Base-by-base conservation (phyloP, 2,888 invertebrate genomes). In the Epinotia nisella region DNA sequence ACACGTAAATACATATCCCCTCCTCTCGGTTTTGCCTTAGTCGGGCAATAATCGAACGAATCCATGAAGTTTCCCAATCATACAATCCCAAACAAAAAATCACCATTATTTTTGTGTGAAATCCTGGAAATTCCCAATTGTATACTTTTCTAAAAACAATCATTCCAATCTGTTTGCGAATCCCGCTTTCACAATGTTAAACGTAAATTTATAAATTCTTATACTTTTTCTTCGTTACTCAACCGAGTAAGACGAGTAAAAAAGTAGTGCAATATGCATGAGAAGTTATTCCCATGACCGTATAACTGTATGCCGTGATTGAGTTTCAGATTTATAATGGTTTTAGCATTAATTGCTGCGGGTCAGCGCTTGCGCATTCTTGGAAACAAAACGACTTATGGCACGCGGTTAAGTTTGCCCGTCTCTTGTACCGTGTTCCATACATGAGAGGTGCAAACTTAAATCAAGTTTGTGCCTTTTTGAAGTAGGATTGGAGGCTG, bases 121-220 rank as follows among this genome's bases (percentile, higher is more conserved):
- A n/a, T n/a, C n/a, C 45, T 5, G 2, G n/a, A 49, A 49, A 49
- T n/a, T n/a, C 49, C 5, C n/a, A 49, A 49, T 13, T 13, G 5
- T 15, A 49, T n/a, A 49, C 5, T 13, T 15, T 15, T 5, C 4
- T 15, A 5, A 45, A 45, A 7, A n/a, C 5, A n/a, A 35, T 35
- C 7, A 7, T 49, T 7, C 49, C 49, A n/a, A 49, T 1, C n/a
- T 49, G 49, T 49, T n/a, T 49, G 49, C 15, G 49, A 5, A n/a
- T 49, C n/a, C 49, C n/a, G 49, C 49, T 49, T 49, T 53, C 10
- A 53, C 19, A 53, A 53, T 17, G 19, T 19, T 60, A 29, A 58
- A 49, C 49, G 21, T 58, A 21, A n/a, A 79, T 82, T 81, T 79
- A 80, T 74, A 74, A 76, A 72, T 72, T 65, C 64, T 60, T 49